These are phyloP conservation scores for Piscicola geometra DNA, from an alignment of 2,888 invertebrate genomes.

Conservation along the genomic window DNA sequence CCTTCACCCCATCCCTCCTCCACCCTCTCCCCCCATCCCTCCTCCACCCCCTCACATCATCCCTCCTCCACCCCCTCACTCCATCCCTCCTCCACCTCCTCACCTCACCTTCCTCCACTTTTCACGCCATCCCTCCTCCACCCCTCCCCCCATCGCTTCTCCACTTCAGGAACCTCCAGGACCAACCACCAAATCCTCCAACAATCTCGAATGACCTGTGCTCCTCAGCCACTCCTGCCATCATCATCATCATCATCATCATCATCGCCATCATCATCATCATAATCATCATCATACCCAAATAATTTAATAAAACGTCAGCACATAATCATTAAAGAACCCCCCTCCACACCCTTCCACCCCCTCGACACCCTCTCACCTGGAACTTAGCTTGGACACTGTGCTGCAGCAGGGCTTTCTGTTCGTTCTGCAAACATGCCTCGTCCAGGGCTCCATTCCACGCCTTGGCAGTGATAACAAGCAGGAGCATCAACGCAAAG, in stretches of 20 bases:
- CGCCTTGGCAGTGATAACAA: no score
- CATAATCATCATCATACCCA: neutral
- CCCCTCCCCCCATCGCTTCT: no score
- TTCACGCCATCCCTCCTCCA: no score
- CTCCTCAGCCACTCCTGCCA: conserved; percentile 53
- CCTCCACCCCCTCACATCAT: no score
- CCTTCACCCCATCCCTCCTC: no score
- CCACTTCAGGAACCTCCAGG: conserved; percentile 42
- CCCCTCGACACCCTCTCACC: conserved; percentile 31
- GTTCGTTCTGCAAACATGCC: conserved; percentile 49
- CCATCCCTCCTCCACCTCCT: no score
- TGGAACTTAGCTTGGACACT: conserved; percentile 54
- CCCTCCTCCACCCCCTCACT: no score
- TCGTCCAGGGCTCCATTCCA: conserved; percentile 55
- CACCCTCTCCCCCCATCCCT: no score
- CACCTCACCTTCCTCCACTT: no score
- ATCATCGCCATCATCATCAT: neutral
- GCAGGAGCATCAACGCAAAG: no score
- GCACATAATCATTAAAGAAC: no score
- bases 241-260: no score
- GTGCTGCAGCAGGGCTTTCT: conserved; percentile 52
- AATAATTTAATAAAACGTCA: neutral
- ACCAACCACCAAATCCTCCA: conserved; percentile 50
- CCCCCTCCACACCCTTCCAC: neutral
- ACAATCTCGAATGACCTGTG: conserved; percentile 51